Percentiles rank a stretch among this genome's conserved stretches.
phyloP scores from a whole-genome alignment of 2,113 vertebrate species.

The Antidorcas marsupialis region DNA sequence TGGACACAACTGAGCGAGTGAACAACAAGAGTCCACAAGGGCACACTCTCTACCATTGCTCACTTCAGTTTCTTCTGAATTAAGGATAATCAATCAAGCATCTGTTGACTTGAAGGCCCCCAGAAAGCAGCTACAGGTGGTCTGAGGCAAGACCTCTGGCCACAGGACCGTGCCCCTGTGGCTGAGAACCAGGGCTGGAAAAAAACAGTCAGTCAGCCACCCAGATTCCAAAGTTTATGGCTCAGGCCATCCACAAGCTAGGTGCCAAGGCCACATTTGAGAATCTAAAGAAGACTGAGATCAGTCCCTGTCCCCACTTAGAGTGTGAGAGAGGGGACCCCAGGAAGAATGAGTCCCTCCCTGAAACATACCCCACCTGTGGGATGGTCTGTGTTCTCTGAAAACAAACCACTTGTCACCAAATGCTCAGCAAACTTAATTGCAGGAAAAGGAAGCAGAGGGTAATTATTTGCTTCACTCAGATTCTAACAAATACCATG shows the following conservation, averaged over 20 bases:
- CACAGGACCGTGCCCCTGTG: background rate
- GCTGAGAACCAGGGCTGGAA: background rate
- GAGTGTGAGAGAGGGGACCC: background rate
- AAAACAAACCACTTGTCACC: background rate
- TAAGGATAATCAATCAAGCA: background rate
- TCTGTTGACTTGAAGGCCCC: background rate
- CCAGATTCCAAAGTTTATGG: background rate
- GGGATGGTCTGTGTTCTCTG: background rate
- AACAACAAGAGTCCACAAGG: background rate
- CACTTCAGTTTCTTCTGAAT: background rate
- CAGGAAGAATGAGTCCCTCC: background rate
- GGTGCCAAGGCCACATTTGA: background rate
- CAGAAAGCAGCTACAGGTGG: background rate
- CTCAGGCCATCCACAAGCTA: background rate
- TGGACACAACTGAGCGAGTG: background rate
- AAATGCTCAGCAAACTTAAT: background rate
- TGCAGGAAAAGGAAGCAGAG: background rate
- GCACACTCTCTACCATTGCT: background rate
- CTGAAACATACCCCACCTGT: background rate
- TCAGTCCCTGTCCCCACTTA: background rate
- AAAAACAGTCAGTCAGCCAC: background rate
- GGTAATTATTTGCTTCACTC: background rate
- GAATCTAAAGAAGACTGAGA: background rate
- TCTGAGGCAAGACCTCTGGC: background rate
- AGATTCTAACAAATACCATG: background rate